Evolutionary conservation across 2,113 vertebrate species (phyloP), one percentile per base, ranked within the genome.

Genomic region (Pipa parva): DNA sequence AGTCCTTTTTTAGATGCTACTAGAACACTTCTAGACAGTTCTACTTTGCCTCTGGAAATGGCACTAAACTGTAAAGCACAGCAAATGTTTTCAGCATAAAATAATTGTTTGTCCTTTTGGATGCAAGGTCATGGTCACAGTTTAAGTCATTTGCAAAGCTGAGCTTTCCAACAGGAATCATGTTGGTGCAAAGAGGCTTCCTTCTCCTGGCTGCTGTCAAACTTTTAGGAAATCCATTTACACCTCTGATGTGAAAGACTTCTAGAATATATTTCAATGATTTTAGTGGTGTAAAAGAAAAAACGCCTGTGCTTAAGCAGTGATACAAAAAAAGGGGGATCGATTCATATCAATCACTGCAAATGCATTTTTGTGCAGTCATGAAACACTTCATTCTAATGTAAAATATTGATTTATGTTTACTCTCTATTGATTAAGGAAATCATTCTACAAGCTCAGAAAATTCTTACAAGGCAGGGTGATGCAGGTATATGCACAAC

Each of bases 151-250:
- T 70, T 70, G 57, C 72, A 71, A 57, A 69, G 72, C 73, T 76
- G 79, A 75, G 75, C 65, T 81, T 80, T 77, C 67, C 1, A 2
- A 75, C 50, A 67, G 73, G 55, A 77, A 76, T 74, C 79, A 84
- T 80, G 76, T 77, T 80, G 75, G 77, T 85, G 84, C 64, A 77
- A 84, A 85, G 80, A 76, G 76, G 81, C 72, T 80, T 72, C 56
- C 0, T 50, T 79, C 84, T 75, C 72, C 61, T 63, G 76, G 72
- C 75, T 72, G 68, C 73, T 75, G 75, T 75, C 83, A 83, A 85
- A 81, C 74, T 81, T 84, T 81, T 78, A 81, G 78, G 81, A 86
- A 86, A 87, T 81, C 84, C 87, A 88, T 88, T 88, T 84, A 81
- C 82, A 87, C 80, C 81, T 84, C 78, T 79, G 79, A 82, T 82